Conservation (phyloP, 30 jellyfish, hydroid and myxozoan genomes). For the Catostylus mosaicus region DNA sequence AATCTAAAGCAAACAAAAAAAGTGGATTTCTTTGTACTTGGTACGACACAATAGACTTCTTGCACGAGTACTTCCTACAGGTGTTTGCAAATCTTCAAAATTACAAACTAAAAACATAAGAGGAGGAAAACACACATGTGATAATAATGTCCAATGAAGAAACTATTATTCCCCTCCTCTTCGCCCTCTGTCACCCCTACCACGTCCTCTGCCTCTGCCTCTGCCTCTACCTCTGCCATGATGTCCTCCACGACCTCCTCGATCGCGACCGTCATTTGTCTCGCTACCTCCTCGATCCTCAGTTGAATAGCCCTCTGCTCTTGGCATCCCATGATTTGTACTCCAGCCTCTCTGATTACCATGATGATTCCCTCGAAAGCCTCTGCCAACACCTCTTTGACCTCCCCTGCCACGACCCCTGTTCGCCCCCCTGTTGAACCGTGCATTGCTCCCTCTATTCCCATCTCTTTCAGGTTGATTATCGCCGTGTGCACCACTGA, state of each 20-base stretch:
- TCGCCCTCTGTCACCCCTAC: conserved; percentile 15
- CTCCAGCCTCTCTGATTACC: background rate
- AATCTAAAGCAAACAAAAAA: no score
- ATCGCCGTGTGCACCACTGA: background rate
- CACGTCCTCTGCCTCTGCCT: conserved; percentile 10
- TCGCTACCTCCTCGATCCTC: background rate
- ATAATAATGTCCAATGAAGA: no score
- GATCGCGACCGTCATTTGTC: background rate
- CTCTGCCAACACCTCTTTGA: background rate
- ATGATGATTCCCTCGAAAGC: background rate
- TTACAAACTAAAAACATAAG: no score
- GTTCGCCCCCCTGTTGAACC: background rate
- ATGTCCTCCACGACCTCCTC: background rate
- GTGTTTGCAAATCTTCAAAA: no score
- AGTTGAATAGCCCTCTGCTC: background rate
- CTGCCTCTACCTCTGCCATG: conserved; percentile 1
- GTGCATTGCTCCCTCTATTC: background rate
- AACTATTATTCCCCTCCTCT: conserved; percentile 3
- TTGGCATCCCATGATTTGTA: background rate
- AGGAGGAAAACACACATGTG: no score
- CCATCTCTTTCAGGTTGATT: background rate
- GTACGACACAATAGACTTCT: no score
- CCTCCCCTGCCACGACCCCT: background rate
- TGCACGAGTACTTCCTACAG: no score
- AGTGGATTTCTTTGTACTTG: no score